Percentiles rank a stretch among this genome's conserved stretches.
Conservation (phyloP, 2,113 vertebrate species). For the Anthoscopus minutus region DNA sequence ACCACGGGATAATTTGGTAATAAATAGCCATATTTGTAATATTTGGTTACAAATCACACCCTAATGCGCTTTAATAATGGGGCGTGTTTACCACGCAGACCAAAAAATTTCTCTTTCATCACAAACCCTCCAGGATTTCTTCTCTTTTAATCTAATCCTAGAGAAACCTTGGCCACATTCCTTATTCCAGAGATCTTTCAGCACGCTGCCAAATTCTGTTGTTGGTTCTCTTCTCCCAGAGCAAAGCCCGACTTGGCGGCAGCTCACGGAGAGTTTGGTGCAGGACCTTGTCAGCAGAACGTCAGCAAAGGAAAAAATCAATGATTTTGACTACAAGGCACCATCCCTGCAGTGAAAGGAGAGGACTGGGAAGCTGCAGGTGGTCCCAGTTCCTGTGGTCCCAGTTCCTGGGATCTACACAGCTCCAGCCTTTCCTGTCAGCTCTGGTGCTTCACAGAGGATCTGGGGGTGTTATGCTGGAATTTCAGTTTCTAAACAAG, state of each 20-base stretch:
- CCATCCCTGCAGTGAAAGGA: not conserved
- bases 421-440: not conserved
- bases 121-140: not conserved
- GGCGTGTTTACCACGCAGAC: accelerated
- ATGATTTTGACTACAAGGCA: accelerated
- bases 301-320: not conserved
- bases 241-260: accelerated
- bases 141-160: not conserved
- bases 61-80: not conserved
- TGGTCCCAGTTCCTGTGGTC: not conserved
- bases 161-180: not conserved
- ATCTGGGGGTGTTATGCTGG: not conserved
- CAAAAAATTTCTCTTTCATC: not conserved
- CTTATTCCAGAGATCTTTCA: not conserved
- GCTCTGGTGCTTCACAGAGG: not conserved
- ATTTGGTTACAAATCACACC: constrained; percentile 28
- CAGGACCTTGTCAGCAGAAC: not conserved
- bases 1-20: not conserved
- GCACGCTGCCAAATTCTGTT: accelerated
- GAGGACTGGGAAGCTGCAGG: not conserved
- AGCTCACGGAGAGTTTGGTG: accelerated
- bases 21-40: not conserved
- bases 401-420: accelerated
- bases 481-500: not conserved
- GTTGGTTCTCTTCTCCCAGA: not conserved